Conservation (phyloP, 2,888 invertebrate genomes). For the Tridacna gigas region DNA sequence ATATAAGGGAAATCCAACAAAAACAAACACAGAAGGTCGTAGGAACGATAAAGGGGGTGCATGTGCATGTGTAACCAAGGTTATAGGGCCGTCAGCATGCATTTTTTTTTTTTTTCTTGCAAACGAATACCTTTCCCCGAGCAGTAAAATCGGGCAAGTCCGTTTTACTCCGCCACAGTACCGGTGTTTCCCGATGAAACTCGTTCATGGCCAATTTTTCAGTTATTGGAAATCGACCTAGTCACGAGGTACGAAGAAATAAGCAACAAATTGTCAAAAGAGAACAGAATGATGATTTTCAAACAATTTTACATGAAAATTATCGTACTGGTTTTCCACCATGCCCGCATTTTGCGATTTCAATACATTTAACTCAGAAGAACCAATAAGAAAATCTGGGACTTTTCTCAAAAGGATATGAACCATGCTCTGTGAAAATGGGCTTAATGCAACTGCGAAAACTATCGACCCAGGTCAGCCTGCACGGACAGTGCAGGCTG, state of each 20-base stretch:
- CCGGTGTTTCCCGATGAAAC: slow-evolving; percentile 57
- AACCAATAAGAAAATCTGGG: too few relatives aligned
- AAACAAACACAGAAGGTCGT: not conserved
- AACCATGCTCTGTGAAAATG: too few relatives aligned
- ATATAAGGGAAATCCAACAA: not conserved
- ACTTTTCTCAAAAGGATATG: too few relatives aligned
- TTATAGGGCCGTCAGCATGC: not conserved
- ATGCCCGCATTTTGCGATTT: too few relatives aligned
- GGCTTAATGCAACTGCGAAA: too few relatives aligned
- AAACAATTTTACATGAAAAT: too few relatives aligned
- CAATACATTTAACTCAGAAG: too few relatives aligned
- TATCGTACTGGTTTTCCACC: too few relatives aligned
- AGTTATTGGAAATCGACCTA: slow-evolving; percentile 19
- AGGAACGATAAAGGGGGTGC: not conserved
- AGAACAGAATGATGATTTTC: too few relatives aligned
- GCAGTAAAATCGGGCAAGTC: slow-evolving; percentile 59
- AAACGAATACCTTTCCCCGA: slow-evolving; percentile 55
- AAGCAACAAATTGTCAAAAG: too few relatives aligned
- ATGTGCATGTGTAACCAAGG: not conserved
- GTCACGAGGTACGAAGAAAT: not conserved
- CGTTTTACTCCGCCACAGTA: slow-evolving; percentile 50
- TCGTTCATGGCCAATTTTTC: slow-evolving; percentile 49
- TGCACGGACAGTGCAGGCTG: too few relatives aligned
- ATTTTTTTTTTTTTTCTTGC: not conserved
- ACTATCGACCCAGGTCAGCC: too few relatives aligned